Percentiles rank a stretch among this genome's conserved stretches.
Evolutionary conservation across 2,113 vertebrate species (phyloP).

Genomic region (Hoplias malabaricus): DNA sequence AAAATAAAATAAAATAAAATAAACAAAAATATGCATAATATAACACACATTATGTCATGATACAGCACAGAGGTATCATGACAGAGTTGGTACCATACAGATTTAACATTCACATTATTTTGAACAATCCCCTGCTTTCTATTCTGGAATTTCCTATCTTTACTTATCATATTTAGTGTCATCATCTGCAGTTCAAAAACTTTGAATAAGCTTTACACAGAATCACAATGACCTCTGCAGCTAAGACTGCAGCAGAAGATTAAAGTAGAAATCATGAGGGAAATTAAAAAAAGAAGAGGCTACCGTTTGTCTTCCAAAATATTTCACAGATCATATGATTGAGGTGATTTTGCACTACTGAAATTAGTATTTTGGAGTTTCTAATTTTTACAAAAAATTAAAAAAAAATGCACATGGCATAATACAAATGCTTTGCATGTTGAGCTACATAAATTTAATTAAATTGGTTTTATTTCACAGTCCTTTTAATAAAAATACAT

Average conservation of each 20-base stretch:
- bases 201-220: not conserved
- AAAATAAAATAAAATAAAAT: constrained; percentile 25
- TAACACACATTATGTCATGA: not conserved
- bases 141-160: not conserved
- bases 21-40: not conserved
- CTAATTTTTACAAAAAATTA: too few species aligned
- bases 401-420: too few species aligned
- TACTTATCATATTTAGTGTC: not conserved
- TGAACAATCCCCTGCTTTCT: not conserved
- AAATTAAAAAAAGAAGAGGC: not conserved
- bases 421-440: too few species aligned
- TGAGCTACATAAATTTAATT: too few species aligned
- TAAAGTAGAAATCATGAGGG: not conserved
- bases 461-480: too few species aligned
- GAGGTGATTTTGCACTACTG: not conserved
- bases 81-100: not conserved
- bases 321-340: not conserved
- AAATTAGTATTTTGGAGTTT: not conserved
- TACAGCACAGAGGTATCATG: not conserved
- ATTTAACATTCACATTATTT: not conserved
- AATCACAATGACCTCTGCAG: not conserved
- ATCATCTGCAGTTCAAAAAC: not conserved
- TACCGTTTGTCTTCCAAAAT: not conserved
- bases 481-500: too few species aligned
- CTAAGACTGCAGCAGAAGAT: not conserved